Conservation (phyloP, 2,113 vertebrate genomes). For the Colossoma macropomum region DNA sequence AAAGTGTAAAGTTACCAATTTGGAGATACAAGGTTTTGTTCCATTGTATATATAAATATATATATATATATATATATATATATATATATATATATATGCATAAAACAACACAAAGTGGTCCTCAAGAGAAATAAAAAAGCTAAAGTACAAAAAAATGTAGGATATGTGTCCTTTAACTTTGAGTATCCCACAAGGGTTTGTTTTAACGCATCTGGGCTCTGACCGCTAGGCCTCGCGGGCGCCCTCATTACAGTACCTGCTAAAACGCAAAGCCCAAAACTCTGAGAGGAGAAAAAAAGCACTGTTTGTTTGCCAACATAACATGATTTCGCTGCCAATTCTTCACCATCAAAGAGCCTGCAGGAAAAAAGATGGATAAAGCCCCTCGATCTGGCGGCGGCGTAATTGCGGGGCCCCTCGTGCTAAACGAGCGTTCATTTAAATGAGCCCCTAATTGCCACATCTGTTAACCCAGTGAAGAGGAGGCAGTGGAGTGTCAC, state of each 20-base stretch:
- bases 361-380: conserved; percentile 64
- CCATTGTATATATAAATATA: too few relatives aligned
- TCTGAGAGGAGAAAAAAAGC: too few relatives aligned
- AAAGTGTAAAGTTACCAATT: too few relatives aligned
- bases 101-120: too few relatives aligned
- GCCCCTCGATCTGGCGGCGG: conserved; percentile 74
- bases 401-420: conserved; percentile 80
- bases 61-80: too few relatives aligned
- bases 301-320: conserved; percentile 54
- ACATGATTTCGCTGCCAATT: conserved; percentile 46
- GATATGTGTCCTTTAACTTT: neutral
- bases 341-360: conserved; percentile 59
- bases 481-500: conserved; percentile 73
- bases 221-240: neutral
- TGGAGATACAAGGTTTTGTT: too few relatives aligned
- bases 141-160: too few relatives aligned
- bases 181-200: neutral
- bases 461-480: conserved; percentile 86
- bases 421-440: conserved; percentile 85
- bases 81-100: too few relatives aligned
- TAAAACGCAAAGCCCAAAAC: neutral
- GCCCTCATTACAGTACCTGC: neutral
- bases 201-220: too few relatives aligned
- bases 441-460: conserved; percentile 88
- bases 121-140: too few relatives aligned